Evolutionary conservation across 1,140 invertebrate species (phyloP), one percentile per base, ranked within the genome.

Genomic region (Ganaspis sp.): DNA sequence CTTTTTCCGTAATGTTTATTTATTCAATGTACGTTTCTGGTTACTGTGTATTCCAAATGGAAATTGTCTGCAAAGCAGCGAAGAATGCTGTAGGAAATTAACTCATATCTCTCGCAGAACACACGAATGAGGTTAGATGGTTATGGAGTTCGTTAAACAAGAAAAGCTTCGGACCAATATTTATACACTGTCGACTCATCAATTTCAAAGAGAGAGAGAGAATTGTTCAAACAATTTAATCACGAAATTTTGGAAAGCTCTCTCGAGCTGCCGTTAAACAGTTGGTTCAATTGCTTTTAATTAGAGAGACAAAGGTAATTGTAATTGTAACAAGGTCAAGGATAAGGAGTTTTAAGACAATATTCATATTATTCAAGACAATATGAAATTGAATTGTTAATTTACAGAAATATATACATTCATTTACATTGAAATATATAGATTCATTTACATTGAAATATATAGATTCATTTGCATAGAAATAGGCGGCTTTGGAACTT

Each of bases 1-100:
- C 45, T 49, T 49, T 17, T 49, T 49, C 17, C n/a, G 45, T 49
- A 49, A 49, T 49, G 45, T 49, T 34, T 49, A 49, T 49, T 49
- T 49, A 49, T 49, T 49, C 45, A 49, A 49, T 49, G 45, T 17
- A 49, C 45, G 45, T n/a, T 49, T 49, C 45, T 49, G 6, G 45
- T n/a, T 15, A n/a, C 45, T 49, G 8, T 49, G 12, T 40, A 49
- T 49, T 49, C 45, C n/a, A 49, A 17, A 49, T 49, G 45, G 45
- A 49, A 49, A 49, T 49, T 49, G 45, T 49, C 45, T 49, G 45
- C 45, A 49, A 49, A 49, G 45, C n/a, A 49, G 45, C 45, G n/a
- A 49, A 49, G 45, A 49, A 49, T 49, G 17, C n/a, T 49, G 12
- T 49, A 49, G 45, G 45, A 49, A 49, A 49, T 49, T 49, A 49